Conservation (phyloP, 2,888 invertebrate species). For the Synanthedon formicaeformis region DNA sequence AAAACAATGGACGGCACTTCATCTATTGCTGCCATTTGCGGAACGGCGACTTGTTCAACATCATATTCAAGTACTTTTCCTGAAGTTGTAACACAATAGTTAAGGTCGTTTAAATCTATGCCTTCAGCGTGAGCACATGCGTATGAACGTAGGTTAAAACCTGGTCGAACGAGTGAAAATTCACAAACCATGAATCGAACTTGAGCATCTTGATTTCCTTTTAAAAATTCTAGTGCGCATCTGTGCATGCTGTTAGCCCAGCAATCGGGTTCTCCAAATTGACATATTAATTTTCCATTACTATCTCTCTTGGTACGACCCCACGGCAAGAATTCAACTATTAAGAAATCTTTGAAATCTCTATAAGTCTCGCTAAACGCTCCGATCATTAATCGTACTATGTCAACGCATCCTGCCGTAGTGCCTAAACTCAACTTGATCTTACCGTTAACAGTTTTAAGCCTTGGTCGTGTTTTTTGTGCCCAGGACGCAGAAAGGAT, state of each 20-base stretch:
- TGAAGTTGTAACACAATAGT: conserved; percentile 34
- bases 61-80: conserved; percentile 31
- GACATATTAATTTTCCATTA: conserved; percentile 32
- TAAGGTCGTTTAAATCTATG: conserved; percentile 29
- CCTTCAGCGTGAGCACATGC: conserved; percentile 36
- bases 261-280: conserved; percentile 40
- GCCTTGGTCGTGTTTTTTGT: too few species aligned
- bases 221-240: conserved; percentile 38
- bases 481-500: too few species aligned
- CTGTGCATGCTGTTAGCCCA: conserved; percentile 55
- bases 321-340: conserved; percentile 56
- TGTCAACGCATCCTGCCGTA: conserved; percentile 44
- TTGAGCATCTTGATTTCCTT: conserved; percentile 33
- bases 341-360: conserved; percentile 35
- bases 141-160: conserved; percentile 28
- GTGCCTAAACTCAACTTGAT: conserved; percentile 43
- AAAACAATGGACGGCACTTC: conserved; percentile 47
- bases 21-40: conserved; percentile 25
- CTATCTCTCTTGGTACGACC: conserved; percentile 33
- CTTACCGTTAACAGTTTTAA: conserved; percentile 31
- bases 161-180: conserved; percentile 28
- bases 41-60: conserved; percentile 27
- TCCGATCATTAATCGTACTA: conserved; percentile 30
- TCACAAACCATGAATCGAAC: conserved; percentile 53
- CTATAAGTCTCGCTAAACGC: conserved; percentile 32